These are phyloP conservation scores for Rhabditoides inermis DNA, from an alignment of 2,888 invertebrate species.

Conservation along the genomic window DNA sequence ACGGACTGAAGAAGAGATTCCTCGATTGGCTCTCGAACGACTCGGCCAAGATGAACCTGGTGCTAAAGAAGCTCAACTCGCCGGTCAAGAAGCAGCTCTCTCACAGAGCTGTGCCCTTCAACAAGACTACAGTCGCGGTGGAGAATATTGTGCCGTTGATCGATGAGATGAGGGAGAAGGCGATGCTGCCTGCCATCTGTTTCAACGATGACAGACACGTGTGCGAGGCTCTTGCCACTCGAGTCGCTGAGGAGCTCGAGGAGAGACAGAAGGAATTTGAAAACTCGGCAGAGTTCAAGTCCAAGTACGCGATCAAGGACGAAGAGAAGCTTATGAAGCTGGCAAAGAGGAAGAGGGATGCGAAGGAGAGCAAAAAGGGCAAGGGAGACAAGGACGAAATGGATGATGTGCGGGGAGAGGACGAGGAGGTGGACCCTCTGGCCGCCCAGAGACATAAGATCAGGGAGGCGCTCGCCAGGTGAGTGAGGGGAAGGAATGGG, in stretches of 20 bases:
- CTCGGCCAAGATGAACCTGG: slow-evolving; percentile 33
- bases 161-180: slow-evolving; percentile 37
- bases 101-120: slow-evolving; percentile 28
- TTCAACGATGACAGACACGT: slow-evolving; percentile 49
- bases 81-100: slow-evolving; percentile 29
- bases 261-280: slow-evolving; percentile 29
- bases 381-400: too few relatives aligned
- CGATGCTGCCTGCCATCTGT: slow-evolving; percentile 46
- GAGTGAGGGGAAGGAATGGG: too few relatives aligned
- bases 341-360: slow-evolving; percentile 46
- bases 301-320: slow-evolving; percentile 42
- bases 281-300: slow-evolving; percentile 42
- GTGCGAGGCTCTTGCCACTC: slow-evolving; percentile 38
- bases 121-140: slow-evolving; percentile 36
- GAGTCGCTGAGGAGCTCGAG: slow-evolving; percentile 30
- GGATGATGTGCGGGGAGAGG: slow-evolving; percentile 24
- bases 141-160: slow-evolving; percentile 42
- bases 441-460: slow-evolving; percentile 36
- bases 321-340: slow-evolving; percentile 46
- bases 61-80: slow-evolving; percentile 29
- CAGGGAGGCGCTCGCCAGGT: slow-evolving; percentile 37
- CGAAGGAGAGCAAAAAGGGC: too few relatives aligned
- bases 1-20: slow-evolving; percentile 40
- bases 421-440: slow-evolving; percentile 35
- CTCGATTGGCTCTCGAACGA: slow-evolving; percentile 46